Evolutionary conservation across 1,140 invertebrate species (phyloP), one percentile per base, ranked within the genome.

Genomic region (Aphelenchoides fujianensis): DNA sequence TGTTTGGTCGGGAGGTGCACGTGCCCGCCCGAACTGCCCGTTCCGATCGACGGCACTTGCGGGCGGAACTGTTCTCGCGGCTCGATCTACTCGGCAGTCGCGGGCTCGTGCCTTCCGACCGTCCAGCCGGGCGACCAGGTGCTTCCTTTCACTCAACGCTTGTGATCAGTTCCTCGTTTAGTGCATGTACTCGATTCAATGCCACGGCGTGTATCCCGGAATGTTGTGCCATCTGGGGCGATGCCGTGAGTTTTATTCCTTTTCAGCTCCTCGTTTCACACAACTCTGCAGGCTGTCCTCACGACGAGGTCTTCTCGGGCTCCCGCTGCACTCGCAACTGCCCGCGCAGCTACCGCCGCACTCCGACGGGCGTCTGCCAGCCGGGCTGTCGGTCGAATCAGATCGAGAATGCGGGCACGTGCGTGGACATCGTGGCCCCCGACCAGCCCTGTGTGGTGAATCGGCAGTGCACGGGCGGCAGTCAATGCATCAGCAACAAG

Each of bases 161-260:
- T 16, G 32, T 27, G 3, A 2, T 1, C 30, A 23, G 71, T 34
- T 68, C 31, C 32, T n/a, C 19, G 16, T n/a, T 72, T 74, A 80
- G 31, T 83, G 81, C 54, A 54, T 81, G 23, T 83, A 84, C 41
- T 84, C 83, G 2, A 81, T 75, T 9, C 82, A 83, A 71, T 83
- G 82, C 32, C 82, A 83, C 55, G 83, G 81, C 2, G 59, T 81
- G 27, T 63, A 74, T 41, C 77, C 79, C 27, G 82, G 82, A 19
- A 82, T 82, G 74, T 55, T 80, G 7, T 83, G 82, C 61, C 72
- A 81, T 34, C 57, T 75, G 31, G 66, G 74, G 28, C 55, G 71
- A 27, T 83, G 82, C 54, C 61, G 83, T 32, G n/a, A n/a, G n/a
- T n/a, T n/a, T n/a, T n/a, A n/a, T n/a, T 82, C n/a, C n/a, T n/a